Percentiles rank a stretch among this genome's conserved stretches.
Conservation (phyloP, 1,140 invertebrate genomes). For the Drosophila pseudoananassae region DNA sequence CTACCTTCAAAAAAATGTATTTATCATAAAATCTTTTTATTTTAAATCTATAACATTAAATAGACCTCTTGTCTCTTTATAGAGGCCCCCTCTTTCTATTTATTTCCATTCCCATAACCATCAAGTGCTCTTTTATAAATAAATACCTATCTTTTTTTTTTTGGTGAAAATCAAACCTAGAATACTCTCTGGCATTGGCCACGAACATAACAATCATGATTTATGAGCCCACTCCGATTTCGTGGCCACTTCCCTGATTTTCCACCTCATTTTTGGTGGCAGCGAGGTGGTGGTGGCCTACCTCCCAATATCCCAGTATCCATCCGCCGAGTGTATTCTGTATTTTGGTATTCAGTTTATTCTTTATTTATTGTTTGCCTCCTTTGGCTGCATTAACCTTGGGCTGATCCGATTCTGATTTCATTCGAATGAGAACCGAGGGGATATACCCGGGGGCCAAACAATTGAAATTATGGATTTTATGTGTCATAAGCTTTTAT, state of each 20-base stretch:
- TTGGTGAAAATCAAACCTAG: slow-evolving; percentile 27
- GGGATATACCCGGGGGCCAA: slow-evolving; percentile 42
- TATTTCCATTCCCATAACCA: too few species aligned
- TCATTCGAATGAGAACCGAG: neutral
- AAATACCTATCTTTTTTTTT: neutral
- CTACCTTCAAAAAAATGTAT: too few species aligned
- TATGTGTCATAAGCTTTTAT: slow-evolving; percentile 83
- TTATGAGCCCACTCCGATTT: slow-evolving; percentile 26
- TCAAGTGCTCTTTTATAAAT: too few species aligned
- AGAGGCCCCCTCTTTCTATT: too few species aligned
- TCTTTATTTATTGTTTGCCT: slow-evolving; percentile 50
- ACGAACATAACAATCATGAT: slow-evolving; percentile 17
- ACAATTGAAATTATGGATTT: slow-evolving; percentile 83
- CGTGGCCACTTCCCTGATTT: neutral
- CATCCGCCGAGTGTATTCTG: neutral
- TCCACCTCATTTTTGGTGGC: neutral
- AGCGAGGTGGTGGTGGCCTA: neutral
- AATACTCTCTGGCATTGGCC: neutral
- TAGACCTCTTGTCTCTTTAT: too few species aligned
- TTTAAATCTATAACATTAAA: too few species aligned
- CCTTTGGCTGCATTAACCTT: slow-evolving; percentile 54
- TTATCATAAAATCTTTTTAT: too few species aligned
- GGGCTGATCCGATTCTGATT: slow-evolving; percentile 33
- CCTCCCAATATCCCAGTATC: neutral
- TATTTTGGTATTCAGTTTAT: slow-evolving; percentile 17